Evolutionary conservation across 2,113 vertebrate genomes (phyloP).

Genomic region (Theropithecus gelada): DNA sequence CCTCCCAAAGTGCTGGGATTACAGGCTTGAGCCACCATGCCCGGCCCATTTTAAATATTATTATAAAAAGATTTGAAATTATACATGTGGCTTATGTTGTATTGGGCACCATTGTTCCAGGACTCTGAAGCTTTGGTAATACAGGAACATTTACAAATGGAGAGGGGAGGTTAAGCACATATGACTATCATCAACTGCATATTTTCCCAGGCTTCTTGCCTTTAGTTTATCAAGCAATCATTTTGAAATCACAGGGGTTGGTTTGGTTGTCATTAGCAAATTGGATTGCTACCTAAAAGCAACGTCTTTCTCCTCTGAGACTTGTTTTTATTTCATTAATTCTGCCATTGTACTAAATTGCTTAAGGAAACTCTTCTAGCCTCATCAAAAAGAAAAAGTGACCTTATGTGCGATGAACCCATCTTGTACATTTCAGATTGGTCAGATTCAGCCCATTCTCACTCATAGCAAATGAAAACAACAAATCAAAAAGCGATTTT

Average conservation of each 20-base stretch:
- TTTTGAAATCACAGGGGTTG: background rate
- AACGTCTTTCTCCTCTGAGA: background rate
- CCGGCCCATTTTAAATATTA: background rate
- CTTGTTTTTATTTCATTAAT: background rate
- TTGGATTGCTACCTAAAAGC: background rate
- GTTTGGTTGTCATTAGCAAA: background rate
- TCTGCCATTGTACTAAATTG: background rate
- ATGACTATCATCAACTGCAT: background rate
- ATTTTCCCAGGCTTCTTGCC: background rate
- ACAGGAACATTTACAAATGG: background rate
- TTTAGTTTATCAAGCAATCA: background rate
- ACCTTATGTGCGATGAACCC: background rate
- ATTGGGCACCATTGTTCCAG: background rate
- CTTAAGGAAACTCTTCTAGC: background rate
- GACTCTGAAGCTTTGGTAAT: background rate
- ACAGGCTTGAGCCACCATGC: too few species aligned
- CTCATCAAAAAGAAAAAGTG: background rate
- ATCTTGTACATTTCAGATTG: background rate
- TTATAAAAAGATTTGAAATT: background rate
- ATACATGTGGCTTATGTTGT: accelerated
- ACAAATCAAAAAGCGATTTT: background rate
- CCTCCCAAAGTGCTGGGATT: too few species aligned
- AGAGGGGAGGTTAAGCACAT: accelerated
- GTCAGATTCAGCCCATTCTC: background rate
- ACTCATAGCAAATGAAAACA: background rate